These are phyloP conservation scores for Rana temporaria DNA, from an alignment of 2,113 vertebrate species.

Conservation along the genomic window DNA sequence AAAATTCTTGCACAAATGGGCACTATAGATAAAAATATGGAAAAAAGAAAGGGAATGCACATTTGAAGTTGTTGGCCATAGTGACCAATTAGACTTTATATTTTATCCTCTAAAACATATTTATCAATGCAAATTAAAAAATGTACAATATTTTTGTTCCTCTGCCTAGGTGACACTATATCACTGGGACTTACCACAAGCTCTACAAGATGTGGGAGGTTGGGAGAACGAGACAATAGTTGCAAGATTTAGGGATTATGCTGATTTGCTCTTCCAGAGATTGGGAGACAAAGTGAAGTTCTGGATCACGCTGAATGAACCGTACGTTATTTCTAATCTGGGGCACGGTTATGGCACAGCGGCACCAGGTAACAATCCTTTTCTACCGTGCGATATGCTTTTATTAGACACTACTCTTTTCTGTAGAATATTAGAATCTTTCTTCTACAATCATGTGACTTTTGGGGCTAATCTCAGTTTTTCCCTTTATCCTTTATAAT, in stretches of 20 bases:
- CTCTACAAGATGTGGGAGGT: constrained; percentile 85
- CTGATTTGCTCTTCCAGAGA: constrained; percentile 84
- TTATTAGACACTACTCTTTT: no score
- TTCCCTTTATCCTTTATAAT: no score
- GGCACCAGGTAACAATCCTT: constrained; percentile 83
- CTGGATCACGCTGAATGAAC: constrained; percentile 96
- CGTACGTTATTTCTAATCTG: constrained; percentile 80
- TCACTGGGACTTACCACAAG: constrained; percentile 96
- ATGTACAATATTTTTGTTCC: neutral
- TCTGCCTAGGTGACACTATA: constrained; percentile 83
- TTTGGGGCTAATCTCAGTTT: no score
- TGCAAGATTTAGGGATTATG: constrained; percentile 83
- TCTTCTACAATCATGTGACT: no score
- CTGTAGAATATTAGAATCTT: no score
- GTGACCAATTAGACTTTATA: no score
- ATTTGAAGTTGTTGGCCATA: no score
- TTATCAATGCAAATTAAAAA: no score
- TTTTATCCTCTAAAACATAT: no score
- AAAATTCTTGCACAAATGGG: no score
- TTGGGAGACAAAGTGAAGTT: constrained; percentile 92
- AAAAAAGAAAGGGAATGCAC: no score
- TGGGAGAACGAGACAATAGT: constrained; percentile 91
- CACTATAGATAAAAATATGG: no score
- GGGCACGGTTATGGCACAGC: constrained; percentile 84
- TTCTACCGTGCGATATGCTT: neutral